Evolutionary conservation across 2,797 vertebrate genomes (phyloP).

Genomic region (Stomatorhinus walkeri): DNA sequence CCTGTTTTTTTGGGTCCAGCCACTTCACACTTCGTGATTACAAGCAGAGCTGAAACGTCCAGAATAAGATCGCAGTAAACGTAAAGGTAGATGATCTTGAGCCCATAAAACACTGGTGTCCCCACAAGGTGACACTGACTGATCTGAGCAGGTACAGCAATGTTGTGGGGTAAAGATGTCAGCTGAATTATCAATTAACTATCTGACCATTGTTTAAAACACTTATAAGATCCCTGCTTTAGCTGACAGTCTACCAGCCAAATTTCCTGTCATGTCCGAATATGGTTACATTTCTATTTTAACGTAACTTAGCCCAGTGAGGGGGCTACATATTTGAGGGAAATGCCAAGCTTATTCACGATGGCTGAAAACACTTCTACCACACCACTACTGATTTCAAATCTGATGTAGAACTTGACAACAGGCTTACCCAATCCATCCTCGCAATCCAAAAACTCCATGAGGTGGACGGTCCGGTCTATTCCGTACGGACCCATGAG

Average conservation of each 20-base stretch:
- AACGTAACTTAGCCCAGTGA: neutral
- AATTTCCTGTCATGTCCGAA: neutral
- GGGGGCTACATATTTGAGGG: neutral
- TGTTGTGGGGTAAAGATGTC: neutral
- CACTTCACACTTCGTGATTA: neutral
- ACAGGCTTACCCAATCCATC: slow-evolving; percentile 73
- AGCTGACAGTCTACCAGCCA: neutral
- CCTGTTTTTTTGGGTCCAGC: neutral
- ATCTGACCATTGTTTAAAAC: neutral
- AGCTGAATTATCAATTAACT: neutral
- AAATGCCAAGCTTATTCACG: neutral
- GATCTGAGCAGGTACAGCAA: neutral
- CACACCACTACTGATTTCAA: neutral
- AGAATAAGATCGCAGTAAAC: neutral
- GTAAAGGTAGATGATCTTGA: neutral
- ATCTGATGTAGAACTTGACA: neutral
- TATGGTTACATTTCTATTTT: neutral
- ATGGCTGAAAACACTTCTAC: neutral
- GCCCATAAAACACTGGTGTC: neutral
- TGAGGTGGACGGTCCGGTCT: slow-evolving; percentile 70
- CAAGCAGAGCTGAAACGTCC: neutral
- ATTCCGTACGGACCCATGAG: slow-evolving; percentile 83
- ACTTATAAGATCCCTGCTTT: neutral
- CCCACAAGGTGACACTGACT: neutral
- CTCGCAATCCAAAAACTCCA: slow-evolving; percentile 78